phyloP scores from a whole-genome alignment of 2,113 vertebrate species.

The Grallaria varia region DNA sequence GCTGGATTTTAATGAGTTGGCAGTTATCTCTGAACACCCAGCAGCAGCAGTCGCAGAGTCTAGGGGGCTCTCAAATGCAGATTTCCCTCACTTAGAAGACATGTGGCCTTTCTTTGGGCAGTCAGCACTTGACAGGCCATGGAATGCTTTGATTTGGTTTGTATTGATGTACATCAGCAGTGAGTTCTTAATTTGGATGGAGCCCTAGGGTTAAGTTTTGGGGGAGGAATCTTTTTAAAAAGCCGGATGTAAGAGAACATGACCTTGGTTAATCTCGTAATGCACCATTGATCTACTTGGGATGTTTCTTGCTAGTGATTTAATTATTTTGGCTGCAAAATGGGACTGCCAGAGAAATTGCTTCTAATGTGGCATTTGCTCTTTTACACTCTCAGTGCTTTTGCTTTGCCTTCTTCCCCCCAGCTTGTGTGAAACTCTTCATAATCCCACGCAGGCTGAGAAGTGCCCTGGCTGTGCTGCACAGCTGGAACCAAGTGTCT shows the following conservation, averaged over 20 bases:
- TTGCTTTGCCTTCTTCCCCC: neutral
- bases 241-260: neutral
- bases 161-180: neutral
- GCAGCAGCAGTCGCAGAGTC: neutral
- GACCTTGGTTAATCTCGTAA: neutral
- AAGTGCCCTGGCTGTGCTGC: neutral
- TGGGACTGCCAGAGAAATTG: neutral
- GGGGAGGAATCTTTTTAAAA: neutral
- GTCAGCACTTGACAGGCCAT: neutral
- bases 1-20: conserved; percentile 44
- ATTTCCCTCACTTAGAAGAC: neutral
- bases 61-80: neutral
- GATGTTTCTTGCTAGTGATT: neutral
- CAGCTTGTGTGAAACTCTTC: neutral
- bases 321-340: conserved; percentile 12
- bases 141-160: neutral
- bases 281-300: neutral
- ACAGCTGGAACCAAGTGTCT: neutral
- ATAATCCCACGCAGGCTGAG: neutral
- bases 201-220: neutral
- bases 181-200: neutral
- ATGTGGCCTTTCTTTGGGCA: neutral
- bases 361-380: neutral
- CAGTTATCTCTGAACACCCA: conserved; percentile 38
- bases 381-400: neutral